phyloP scores from a whole-genome alignment of 2,888 invertebrate genomes.

The Bembecia ichneumoniformis region DNA sequence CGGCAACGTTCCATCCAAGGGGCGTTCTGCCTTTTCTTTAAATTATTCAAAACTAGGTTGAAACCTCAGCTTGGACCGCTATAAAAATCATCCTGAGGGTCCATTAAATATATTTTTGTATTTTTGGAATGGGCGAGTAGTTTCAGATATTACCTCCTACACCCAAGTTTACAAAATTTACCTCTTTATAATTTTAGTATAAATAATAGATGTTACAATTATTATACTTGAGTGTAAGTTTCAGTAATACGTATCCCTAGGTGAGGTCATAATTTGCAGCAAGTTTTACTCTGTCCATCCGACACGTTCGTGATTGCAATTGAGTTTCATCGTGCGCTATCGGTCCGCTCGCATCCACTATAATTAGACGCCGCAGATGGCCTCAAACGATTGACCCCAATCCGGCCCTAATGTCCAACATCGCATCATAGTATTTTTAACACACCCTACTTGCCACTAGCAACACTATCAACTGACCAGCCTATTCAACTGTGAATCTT shows the following conservation, averaged over 20 bases:
- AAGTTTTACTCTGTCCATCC: constrained; percentile 15
- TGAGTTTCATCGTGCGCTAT: constrained; percentile 48
- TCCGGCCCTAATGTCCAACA: constrained; percentile 54
- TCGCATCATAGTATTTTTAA: constrained; percentile 57
- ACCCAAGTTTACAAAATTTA: too few relatives aligned
- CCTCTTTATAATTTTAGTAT: too few relatives aligned
- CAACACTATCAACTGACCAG: constrained; percentile 1
- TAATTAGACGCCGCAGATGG: constrained; percentile 67
- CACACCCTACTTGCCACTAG: constrained; percentile 28
- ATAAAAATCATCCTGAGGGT: too few relatives aligned
- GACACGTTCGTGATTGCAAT: constrained; percentile 37
- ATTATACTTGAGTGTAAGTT: too few relatives aligned
- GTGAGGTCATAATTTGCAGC: not conserved
- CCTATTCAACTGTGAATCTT: not conserved
- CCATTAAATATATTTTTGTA: too few relatives aligned
- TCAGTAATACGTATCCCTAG: not conserved
- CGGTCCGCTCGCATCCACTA: constrained; percentile 51
- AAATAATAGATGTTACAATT: too few relatives aligned
- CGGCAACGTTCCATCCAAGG: too few relatives aligned
- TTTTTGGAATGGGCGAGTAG: too few relatives aligned
- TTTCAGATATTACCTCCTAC: too few relatives aligned
- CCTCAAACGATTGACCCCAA: constrained; percentile 69
- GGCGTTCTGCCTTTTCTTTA: too few relatives aligned
- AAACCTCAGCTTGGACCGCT: too few relatives aligned
- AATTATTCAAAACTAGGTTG: too few relatives aligned